Evolutionary conservation across 1,140 invertebrate genomes (phyloP), one percentile per base, ranked within the genome.

Genomic region (Drosophila pandora): DNA sequence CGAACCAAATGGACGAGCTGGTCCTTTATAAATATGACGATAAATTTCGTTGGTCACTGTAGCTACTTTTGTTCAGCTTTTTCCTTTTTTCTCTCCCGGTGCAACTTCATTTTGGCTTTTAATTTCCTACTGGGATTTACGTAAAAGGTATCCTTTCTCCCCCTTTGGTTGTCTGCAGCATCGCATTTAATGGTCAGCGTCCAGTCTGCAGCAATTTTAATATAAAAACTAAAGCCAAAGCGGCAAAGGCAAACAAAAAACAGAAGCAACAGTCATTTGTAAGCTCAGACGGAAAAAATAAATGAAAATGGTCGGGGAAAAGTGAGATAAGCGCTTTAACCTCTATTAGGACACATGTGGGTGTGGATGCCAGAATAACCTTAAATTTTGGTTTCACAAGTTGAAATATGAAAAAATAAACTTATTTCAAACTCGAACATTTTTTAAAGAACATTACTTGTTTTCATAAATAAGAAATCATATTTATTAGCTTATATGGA

Each of bases 121-220:
- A 88, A 88, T 88, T 88, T 88, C 83, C 83, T 88, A 73, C 79
- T 77, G 83, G 79, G 83, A 88, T 88, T 88, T 83, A 68, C 78
- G 70, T 62, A 82, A 88, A 88, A 88, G 79, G 82, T 87, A 78
- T 69, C 55, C 50, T 37, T 52, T 49, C 48, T 58, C 50, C 53
- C 57, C 48, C 53, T 69, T 34, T 6, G 41, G 34, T 41, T 34
- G 71, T 79, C 80, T 69, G 76, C 56, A 65, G 73, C 79, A 78
- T 68, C 80, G 68, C 73, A 71, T 79, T 87, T 87, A 87, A 87
- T 87, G 70, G 83, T 63, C 64, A 48, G 63, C 64, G 78, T 72
- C 82, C 83, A 88, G 82, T 79, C 82, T 81, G 83, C 43, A n/a
- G 55, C 54, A 53, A 82, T 82, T 88, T 87, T 87, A 87, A 87